These are phyloP conservation scores for Thecophora atra DNA, from an alignment of 2,888 invertebrate genomes.

Conservation along the genomic window DNA sequence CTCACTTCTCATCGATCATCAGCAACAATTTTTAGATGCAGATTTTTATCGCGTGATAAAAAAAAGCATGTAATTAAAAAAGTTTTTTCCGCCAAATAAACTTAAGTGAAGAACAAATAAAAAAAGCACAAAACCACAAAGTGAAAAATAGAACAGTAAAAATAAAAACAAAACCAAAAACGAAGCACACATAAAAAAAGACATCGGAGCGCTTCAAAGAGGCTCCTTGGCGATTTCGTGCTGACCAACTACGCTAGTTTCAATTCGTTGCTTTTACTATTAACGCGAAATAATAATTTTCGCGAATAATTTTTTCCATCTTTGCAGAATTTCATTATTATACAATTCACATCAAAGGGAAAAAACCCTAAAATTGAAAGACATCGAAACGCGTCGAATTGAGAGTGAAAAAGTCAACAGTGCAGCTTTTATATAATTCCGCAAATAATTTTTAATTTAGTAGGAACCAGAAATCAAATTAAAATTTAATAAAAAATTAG, in stretches of 20 bases:
- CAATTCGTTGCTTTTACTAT: slow-evolving; percentile 13
- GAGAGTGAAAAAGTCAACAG: too few species aligned
- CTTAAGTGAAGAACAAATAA: too few species aligned
- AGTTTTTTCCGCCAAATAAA: too few species aligned
- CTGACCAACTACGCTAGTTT: slow-evolving; percentile 29
- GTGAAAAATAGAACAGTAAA: slow-evolving; percentile 13
- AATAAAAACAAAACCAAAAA: slow-evolving; percentile 8
- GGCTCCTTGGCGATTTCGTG: slow-evolving; percentile 23
- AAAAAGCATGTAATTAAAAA: neutral
- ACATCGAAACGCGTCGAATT: too few species aligned
- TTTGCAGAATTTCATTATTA: too few species aligned
- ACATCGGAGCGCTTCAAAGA: neutral
- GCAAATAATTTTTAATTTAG: too few species aligned
- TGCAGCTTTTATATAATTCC: too few species aligned
- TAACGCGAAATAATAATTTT: neutral
- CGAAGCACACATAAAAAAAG: slow-evolving; percentile 5
- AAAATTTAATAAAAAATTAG: neutral
- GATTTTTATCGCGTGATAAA: slow-evolving; percentile 32
- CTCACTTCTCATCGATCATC: neutral
- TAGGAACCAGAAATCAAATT: neutral
- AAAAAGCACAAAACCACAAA: too few species aligned
- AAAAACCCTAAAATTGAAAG: too few species aligned
- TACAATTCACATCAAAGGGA: too few species aligned
- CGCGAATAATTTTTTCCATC: too few species aligned
- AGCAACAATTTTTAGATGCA: neutral